These are phyloP conservation scores for Sarcophilus harrisii DNA, from an alignment of 2,797 vertebrate species.

Conservation along the genomic window DNA sequence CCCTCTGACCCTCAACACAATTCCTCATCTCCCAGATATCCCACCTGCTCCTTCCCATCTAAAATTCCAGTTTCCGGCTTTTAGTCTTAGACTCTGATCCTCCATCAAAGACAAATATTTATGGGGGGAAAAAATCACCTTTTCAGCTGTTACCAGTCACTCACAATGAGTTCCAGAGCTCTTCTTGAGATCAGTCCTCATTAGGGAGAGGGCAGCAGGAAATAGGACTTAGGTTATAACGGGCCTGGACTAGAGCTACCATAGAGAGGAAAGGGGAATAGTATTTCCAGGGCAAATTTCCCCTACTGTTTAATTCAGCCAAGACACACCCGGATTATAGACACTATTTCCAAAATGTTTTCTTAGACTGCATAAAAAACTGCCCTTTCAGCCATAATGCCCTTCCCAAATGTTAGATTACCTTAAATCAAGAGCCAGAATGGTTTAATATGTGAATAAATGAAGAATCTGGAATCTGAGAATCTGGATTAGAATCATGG, in stretches of 20 bases:
- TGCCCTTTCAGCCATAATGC: not conserved
- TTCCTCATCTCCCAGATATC: not conserved
- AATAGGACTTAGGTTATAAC: not conserved
- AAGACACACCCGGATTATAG: not conserved
- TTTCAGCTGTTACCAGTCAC: not conserved
- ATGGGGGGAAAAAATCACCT: not conserved
- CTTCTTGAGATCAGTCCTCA: not conserved
- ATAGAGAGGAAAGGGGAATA: not conserved
- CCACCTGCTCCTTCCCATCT: constrained; percentile 3
- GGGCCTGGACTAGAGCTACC: not conserved
- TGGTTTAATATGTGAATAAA: not conserved
- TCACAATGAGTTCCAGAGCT: not conserved
- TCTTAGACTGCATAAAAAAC: not conserved
- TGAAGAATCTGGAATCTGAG: not conserved
- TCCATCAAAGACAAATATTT: not conserved
- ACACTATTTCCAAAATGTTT: not conserved
- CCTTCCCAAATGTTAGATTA: not conserved
- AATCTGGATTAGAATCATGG: not conserved
- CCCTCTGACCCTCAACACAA: not conserved
- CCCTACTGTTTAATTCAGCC: not conserved
- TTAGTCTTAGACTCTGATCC: constrained; percentile 1
- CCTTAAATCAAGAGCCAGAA: not conserved
- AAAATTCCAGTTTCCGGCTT: constrained; percentile 5
- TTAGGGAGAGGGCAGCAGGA: not conserved
- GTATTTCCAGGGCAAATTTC: not conserved